phyloP scores from a whole-genome alignment of 2,113 vertebrate species.

The Dasyornis broadbenti region DNA sequence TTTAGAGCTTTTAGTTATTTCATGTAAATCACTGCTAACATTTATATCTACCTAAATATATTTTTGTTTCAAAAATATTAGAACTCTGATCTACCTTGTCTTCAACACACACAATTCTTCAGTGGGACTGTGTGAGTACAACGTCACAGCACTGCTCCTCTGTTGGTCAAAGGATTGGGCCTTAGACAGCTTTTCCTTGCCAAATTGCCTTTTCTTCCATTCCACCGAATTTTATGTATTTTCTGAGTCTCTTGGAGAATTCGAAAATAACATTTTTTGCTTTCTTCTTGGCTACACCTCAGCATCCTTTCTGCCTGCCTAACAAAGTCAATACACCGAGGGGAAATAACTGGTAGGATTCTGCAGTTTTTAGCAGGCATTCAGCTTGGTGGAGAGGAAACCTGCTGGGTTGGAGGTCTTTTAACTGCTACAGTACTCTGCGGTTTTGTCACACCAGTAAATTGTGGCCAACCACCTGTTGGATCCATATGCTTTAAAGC shows the following conservation, averaged over 20 bases:
- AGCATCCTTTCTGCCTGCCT: neutral
- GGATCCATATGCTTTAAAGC: neutral
- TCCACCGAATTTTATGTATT: neutral
- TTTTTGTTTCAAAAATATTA: neutral
- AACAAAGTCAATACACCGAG: neutral
- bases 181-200: neutral
- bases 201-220: neutral
- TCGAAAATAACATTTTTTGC: neutral
- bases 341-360: neutral
- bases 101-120: neutral
- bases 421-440: neutral
- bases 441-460: neutral
- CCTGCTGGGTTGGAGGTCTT: neutral
- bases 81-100: neutral
- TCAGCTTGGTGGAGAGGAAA: neutral
- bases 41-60: neutral
- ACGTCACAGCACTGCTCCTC: neutral
- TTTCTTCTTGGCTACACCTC: neutral
- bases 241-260: neutral
- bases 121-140: neutral
- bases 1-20: neutral
- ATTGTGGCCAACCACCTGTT: constrained; percentile 47
- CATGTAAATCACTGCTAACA: neutral
- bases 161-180: neutral
- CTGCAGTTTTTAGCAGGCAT: neutral